These are phyloP conservation scores for Amblyopsis hoosieri DNA, from an alignment of 2,797 vertebrate species.

Conservation along the genomic window DNA sequence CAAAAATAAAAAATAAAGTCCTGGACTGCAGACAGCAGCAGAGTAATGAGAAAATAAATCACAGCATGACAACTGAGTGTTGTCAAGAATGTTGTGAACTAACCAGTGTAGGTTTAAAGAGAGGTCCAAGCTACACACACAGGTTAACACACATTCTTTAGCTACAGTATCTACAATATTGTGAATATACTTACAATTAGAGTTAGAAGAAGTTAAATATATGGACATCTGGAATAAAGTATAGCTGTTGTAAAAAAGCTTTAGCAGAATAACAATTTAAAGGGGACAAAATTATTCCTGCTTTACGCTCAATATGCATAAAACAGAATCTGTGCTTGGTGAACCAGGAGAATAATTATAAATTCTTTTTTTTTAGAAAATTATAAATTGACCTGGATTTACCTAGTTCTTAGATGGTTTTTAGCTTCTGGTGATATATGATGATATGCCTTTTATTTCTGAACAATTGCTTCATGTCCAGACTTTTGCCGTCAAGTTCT, in stretches of 20 bases:
- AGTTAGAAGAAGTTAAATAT: neutral
- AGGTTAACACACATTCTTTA: neutral
- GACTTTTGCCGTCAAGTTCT: neutral
- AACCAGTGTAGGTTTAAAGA: conserved; percentile 11
- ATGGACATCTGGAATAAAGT: neutral
- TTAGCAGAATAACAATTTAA: neutral
- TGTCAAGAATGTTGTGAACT: neutral
- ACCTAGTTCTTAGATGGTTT: too few relatives aligned
- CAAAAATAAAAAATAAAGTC: too few relatives aligned
- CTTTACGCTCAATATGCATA: neutral
- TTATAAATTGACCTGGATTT: neutral
- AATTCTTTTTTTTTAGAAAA: neutral
- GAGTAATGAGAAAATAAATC: neutral
- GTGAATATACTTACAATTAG: neutral
- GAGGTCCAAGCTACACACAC: neutral
- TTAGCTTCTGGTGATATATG: too few relatives aligned
- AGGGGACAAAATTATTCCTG: neutral
- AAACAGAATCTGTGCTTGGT: neutral
- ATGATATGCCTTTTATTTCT: neutral
- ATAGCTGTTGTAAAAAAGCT: neutral
- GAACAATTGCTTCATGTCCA: neutral
- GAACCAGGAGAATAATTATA: neutral
- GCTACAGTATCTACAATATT: neutral
- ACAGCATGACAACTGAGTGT: neutral
- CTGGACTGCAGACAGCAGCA: neutral